These are phyloP conservation scores for Nemotelus nigrinus DNA, from an alignment of 2,888 invertebrate genomes.

Conservation along the genomic window DNA sequence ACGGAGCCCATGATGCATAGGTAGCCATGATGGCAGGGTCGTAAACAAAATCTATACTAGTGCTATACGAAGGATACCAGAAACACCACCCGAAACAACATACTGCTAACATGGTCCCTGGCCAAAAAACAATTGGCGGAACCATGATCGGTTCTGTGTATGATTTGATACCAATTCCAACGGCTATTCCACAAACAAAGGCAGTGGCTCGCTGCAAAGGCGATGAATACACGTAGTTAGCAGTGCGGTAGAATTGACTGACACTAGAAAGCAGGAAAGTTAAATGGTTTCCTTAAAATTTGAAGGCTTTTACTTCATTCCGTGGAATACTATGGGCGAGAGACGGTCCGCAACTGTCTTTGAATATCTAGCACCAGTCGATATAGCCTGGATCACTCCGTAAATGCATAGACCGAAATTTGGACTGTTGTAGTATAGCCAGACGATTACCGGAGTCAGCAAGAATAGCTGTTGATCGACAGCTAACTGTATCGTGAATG, in stretches of 20 bases:
- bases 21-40: slow-evolving; percentile 70
- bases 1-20: slow-evolving; percentile 73
- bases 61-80: slow-evolving; percentile 71
- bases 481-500: slow-evolving; percentile 79
- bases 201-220: slow-evolving; percentile 73
- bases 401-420: slow-evolving; percentile 68
- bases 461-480: slow-evolving; percentile 79
- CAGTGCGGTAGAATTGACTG: slow-evolving; percentile 75
- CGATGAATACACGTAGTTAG: slow-evolving; percentile 72
- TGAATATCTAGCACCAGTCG: slow-evolving; percentile 73
- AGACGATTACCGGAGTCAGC: slow-evolving; percentile 72
- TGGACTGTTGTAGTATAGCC: slow-evolving; percentile 70
- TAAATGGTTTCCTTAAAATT: slow-evolving; percentile 10
- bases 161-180: slow-evolving; percentile 67
- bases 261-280: slow-evolving; percentile 65
- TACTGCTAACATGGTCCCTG: slow-evolving; percentile 58
- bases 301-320: slow-evolving; percentile 70
- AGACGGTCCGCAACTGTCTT: slow-evolving; percentile 71
- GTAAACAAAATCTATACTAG: slow-evolving; percentile 71
- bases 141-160: slow-evolving; percentile 24
- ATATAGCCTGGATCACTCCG: slow-evolving; percentile 68
- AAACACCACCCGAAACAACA: slow-evolving; percentile 65
- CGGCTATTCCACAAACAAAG: slow-evolving; percentile 72
- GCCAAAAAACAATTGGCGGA: slow-evolving; percentile 41
- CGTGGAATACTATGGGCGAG: slow-evolving; percentile 74